Evolutionary conservation across 2,888 invertebrate genomes (phyloP), one percentile per base, ranked within the genome.

Genomic region (Dryadula phaetusa): DNA sequence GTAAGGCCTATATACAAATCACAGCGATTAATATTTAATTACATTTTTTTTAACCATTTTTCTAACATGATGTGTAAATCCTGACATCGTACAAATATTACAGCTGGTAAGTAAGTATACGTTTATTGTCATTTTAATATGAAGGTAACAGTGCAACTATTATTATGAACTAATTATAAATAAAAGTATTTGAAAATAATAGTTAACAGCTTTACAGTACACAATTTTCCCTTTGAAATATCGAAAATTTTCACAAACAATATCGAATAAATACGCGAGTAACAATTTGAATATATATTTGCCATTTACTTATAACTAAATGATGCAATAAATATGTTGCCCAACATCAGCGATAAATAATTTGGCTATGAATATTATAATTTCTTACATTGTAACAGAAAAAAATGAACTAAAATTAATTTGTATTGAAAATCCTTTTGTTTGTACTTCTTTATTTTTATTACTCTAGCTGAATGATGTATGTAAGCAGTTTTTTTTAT

Each of bases 1-100:
- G 73, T 72, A 72, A 71, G 72, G 58, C 62, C 61, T 81, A 79
- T 81, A 81, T 79, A 84, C 78, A 85, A 81, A 90, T 90, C 90
- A 90, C 89, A 90, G 89, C 16, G 60, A 44, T 60, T 28, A 60
- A 78, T 28, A 28, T 16, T 28, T 40, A 80, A 78, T 74, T 80
- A 77, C 37, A 54, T 4, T 34, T 3, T 8, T 12, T 54, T 14
- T 18, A 32, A 34, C 12, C 34, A 54, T 34, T 53, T 32, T 49
- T 53, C 14, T 14, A 28, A 49, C 25, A 28, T 25, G 3, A 25
- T n/a, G 32, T 32, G 32, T 32, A 32, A 7, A 7, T 32, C 32
- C 32, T 32, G 49, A 28, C n/a, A 25, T 25, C 3, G 8, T 28
- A 49, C 16, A 49, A 28, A 49, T 49, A 25, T 28, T 49, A 49